phyloP scores from a whole-genome alignment of 1,140 invertebrate genomes.

The Spodoptera frugiperda region DNA sequence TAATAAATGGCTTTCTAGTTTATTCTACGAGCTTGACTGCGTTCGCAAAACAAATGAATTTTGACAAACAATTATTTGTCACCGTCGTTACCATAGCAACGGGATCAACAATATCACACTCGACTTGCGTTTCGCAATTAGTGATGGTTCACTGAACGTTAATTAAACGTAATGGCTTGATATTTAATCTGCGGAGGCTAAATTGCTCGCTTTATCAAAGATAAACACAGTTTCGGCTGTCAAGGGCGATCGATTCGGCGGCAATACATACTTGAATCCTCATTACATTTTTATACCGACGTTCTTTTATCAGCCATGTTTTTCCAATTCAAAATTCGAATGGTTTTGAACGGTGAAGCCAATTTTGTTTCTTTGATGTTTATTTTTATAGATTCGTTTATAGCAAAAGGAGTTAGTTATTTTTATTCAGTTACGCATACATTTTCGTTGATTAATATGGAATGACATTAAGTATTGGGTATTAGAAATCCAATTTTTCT shows the following conservation, averaged over 20 bases:
- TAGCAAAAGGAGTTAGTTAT: no score
- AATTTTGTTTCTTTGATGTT: no score
- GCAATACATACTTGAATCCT: conserved; percentile 19
- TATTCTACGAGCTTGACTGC: background rate
- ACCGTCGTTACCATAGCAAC: conserved; percentile 15
- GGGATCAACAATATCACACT: conserved; percentile 32
- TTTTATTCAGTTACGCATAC: no score
- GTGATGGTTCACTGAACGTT: conserved; percentile 58
- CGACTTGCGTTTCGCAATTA: conserved; percentile 56
- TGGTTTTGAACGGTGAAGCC: background rate
- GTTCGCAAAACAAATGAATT: conserved; percentile 2
- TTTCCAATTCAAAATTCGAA: background rate
- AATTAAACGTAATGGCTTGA: conserved; percentile 67
- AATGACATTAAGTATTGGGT: no score
- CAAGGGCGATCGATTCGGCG: conserved; percentile 44
- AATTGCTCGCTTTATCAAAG: conserved; percentile 64
- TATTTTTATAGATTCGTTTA: no score
- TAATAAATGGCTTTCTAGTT: no score
- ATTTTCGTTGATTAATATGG: no score
- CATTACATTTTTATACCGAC: conserved; percentile 1
- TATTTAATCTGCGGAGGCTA: conserved; percentile 62
- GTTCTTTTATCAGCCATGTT: background rate
- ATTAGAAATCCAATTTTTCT: no score
- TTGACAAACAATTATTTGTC: conserved; percentile 5
- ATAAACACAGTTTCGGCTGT: conserved; percentile 54